These are phyloP conservation scores for Pachyramphus minor DNA, from an alignment of 2,113 vertebrate genomes.

Conservation along the genomic window DNA sequence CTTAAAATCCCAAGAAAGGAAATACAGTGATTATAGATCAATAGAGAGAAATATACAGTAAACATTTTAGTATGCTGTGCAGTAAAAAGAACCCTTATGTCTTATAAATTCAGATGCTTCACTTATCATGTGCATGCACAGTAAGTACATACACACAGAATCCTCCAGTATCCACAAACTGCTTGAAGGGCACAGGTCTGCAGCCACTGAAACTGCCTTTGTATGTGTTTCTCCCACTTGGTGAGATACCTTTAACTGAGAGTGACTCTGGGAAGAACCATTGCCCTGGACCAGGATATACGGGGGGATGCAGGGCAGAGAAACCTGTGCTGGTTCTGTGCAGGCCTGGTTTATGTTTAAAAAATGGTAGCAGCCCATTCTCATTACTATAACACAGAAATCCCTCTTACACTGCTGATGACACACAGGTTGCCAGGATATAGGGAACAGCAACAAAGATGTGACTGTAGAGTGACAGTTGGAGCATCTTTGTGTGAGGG, in stretches of 20 bases:
- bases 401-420: background rate
- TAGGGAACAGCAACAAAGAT: background rate
- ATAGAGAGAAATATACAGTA: background rate
- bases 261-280: background rate
- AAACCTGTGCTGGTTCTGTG: background rate
- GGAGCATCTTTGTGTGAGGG: background rate
- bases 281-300: background rate
- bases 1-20: constrained; percentile 11
- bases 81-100: background rate
- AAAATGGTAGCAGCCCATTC: background rate
- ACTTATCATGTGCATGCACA: background rate
- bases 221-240: background rate
- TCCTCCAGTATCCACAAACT: background rate
- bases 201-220: background rate
- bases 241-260: background rate
- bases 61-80: background rate
- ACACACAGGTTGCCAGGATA: background rate
- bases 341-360: background rate
- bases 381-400: background rate
- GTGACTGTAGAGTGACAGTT: background rate
- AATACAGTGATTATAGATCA: background rate
- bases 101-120: background rate
- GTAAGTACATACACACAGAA: background rate
- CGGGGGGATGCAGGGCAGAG: background rate
- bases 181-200: background rate